Conservation (phyloP, 1,140 invertebrate species). For the Teleopsis dalmanni region DNA sequence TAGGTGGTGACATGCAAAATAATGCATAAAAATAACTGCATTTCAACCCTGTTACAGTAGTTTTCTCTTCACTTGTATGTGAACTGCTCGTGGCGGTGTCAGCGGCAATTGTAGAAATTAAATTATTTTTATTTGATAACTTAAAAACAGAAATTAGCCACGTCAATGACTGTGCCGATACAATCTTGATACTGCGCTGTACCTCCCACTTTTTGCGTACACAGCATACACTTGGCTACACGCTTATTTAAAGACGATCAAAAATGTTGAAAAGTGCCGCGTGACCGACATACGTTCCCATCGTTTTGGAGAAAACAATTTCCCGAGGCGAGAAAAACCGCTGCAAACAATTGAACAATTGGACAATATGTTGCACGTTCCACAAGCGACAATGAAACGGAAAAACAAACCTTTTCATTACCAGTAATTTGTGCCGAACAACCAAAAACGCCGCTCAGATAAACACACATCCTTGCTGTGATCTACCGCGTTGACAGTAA, state of each 20-base stretch:
- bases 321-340: conserved; percentile 41
- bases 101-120: conserved; percentile 39
- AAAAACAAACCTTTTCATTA: conserved; percentile 42
- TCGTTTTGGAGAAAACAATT: conserved; percentile 11
- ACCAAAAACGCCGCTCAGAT: too few relatives aligned
- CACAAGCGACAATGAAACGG: too few relatives aligned
- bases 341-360: conserved; percentile 25
- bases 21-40: too few relatives aligned
- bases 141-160: conserved; percentile 39
- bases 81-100: too few relatives aligned
- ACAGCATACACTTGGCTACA: background rate
- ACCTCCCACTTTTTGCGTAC: too few relatives aligned
- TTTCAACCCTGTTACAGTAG: too few relatives aligned
- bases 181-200: background rate
- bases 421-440: conserved; percentile 18
- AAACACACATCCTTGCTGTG: too few relatives aligned
- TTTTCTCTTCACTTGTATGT: too few relatives aligned
- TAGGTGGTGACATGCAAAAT: too few relatives aligned
- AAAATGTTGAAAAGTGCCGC: conserved; percentile 12
- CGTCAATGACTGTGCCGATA: conserved; percentile 30
- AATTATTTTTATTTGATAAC: conserved; percentile 44
- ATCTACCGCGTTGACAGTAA: too few relatives aligned
- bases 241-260: conserved; percentile 12
- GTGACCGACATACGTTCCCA: conserved; percentile 16
- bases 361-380: conserved; percentile 31